phyloP scores from a whole-genome alignment of 2,888 invertebrate species.

The Crioceris asparagi region DNA sequence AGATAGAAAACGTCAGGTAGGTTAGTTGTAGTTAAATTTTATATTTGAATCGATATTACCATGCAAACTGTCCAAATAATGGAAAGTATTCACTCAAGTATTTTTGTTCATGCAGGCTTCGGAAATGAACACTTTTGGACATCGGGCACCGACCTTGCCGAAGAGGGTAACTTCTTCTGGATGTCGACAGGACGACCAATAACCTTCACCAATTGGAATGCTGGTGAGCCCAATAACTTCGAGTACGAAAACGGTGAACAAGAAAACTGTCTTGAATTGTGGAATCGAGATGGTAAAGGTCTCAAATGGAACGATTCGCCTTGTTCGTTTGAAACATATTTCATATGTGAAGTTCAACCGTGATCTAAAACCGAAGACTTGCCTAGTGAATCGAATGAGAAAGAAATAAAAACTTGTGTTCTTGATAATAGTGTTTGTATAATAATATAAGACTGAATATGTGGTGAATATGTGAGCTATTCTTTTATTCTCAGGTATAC shows the following conservation, averaged over 20 bases:
- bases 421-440: too few relatives aligned
- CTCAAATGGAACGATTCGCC: constrained; percentile 91
- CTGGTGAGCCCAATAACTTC: constrained; percentile 90
- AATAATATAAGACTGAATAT: too few relatives aligned
- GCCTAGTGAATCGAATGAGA: too few relatives aligned
- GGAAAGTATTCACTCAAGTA: too few relatives aligned
- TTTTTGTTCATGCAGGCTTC: constrained; percentile 57
- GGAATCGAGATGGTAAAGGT: constrained; percentile 87
- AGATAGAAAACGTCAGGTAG: too few relatives aligned
- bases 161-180: constrained; percentile 88
- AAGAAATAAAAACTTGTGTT: too few relatives aligned
- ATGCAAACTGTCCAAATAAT: too few relatives aligned
- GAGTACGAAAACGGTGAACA: constrained; percentile 88
- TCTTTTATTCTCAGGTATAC: too few relatives aligned
- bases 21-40: too few relatives aligned
- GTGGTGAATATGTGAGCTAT: too few relatives aligned
- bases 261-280: constrained; percentile 82
- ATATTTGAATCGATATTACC: too few relatives aligned
- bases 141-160: constrained; percentile 82
- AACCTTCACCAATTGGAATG: constrained; percentile 88
- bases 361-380: too few relatives aligned
- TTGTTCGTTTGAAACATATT: constrained; percentile 86
- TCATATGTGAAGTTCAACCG: constrained; percentile 72
- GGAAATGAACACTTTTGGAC: constrained; percentile 92
- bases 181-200: constrained; percentile 83